These are phyloP conservation scores for Hypomesus transpacificus DNA, from an alignment of 2,113 vertebrate species.

Conservation along the genomic window DNA sequence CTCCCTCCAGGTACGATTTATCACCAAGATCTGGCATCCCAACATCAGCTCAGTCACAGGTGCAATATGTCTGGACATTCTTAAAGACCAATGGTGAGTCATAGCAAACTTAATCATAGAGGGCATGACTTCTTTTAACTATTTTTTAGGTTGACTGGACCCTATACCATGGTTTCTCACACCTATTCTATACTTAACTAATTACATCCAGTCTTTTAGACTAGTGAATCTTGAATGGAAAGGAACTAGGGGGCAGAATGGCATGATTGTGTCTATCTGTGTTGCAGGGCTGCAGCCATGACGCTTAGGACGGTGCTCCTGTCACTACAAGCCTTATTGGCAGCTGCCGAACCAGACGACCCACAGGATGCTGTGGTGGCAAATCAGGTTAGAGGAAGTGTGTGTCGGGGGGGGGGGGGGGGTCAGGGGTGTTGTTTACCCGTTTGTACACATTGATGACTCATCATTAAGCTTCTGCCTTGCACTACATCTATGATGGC, in stretches of 20 bases:
- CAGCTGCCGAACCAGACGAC: slow-evolving; percentile 96
- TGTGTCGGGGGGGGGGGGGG: not conserved
- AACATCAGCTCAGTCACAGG: slow-evolving; percentile 99
- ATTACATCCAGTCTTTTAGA: too few relatives aligned
- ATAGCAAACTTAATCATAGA: not conserved
- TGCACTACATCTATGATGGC: not conserved
- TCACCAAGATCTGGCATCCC: slow-evolving; percentile 99
- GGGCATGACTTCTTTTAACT: not conserved
- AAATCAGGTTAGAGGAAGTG: slow-evolving; percentile 80
- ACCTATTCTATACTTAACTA: not conserved
- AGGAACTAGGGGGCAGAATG: too few relatives aligned
- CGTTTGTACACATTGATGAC: not conserved
- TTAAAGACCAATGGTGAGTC: slow-evolving; percentile 99
- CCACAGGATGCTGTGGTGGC: slow-evolving; percentile 95
- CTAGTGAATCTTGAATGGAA: too few relatives aligned
- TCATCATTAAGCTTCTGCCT: too few relatives aligned
- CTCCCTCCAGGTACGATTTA: slow-evolving; percentile 95
- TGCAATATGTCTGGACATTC: slow-evolving; percentile 99
- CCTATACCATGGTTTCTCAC: too few relatives aligned
- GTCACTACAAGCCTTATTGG: slow-evolving; percentile 96
- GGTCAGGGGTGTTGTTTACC: not conserved
- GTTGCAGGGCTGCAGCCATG: slow-evolving; percentile 94
- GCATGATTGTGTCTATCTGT: not conserved
- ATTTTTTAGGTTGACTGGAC: not conserved
- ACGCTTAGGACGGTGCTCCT: slow-evolving; percentile 95